Evolutionary conservation across 2,888 invertebrate species (phyloP).

Genomic region (Cephalotes varians): DNA sequence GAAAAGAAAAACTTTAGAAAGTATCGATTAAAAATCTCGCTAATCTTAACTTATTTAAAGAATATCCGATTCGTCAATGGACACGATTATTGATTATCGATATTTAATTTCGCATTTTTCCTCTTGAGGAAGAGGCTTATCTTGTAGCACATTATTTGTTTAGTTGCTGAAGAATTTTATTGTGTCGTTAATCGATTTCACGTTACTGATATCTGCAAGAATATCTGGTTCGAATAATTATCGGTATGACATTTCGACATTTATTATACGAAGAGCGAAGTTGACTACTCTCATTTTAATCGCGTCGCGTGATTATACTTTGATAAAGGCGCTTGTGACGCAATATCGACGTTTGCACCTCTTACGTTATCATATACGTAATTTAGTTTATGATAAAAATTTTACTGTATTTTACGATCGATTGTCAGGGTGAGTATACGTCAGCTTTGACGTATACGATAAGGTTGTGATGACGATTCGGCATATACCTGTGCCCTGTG

Average conservation of each 20-base stretch:
- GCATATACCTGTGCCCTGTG: background rate
- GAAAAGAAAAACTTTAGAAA: too few species aligned
- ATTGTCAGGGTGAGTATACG: slow-evolving; percentile 35
- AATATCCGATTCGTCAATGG: background rate
- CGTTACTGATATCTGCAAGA: background rate
- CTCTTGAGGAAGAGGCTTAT: background rate
- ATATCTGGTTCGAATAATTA: slow-evolving; percentile 11
- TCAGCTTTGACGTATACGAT: slow-evolving; percentile 51
- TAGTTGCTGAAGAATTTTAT: background rate
- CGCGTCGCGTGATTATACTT: background rate
- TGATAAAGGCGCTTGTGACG: slow-evolving; percentile 4
- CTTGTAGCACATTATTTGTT: background rate
- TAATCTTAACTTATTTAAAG: background rate
- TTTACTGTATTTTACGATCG: slow-evolving; percentile 41
- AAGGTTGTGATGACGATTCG: slow-evolving; percentile 24
- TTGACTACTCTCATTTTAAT: background rate
- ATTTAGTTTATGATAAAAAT: slow-evolving; percentile 35
- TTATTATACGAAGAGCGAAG: background rate
- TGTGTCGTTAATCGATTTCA: background rate
- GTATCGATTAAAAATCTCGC: background rate
- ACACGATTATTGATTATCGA: too few species aligned
- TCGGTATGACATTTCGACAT: slow-evolving; percentile 7
- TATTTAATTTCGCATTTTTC: background rate
- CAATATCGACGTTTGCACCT: slow-evolving; percentile 36
- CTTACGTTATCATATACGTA: slow-evolving; percentile 16